A percentile compares a stretch with the other conserved stretches of the same genome.
Evolutionary conservation across 2,113 vertebrate genomes (phyloP).

Genomic region (Manacus vitellinus): DNA sequence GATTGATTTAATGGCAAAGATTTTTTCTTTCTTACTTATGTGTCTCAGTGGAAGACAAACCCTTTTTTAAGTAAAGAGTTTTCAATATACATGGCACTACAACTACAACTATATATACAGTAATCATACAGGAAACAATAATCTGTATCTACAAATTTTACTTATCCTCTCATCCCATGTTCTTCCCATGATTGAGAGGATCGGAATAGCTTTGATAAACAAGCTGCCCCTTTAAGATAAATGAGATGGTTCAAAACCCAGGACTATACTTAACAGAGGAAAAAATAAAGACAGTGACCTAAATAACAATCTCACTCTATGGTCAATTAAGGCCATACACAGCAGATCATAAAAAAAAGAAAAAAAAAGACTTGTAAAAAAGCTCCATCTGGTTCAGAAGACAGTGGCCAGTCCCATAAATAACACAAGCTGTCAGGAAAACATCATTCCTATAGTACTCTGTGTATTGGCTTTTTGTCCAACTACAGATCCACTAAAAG

Average conservation of each 20-base stretch:
- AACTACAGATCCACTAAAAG: not conserved
- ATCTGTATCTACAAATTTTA: not conserved
- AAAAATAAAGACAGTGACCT: not conserved
- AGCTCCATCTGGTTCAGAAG: slow-evolving; percentile 56
- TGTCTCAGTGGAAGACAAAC: not conserved
- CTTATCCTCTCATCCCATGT: not conserved
- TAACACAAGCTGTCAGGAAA: slow-evolving; percentile 64
- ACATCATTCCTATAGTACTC: slow-evolving; percentile 45
- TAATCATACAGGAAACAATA: not conserved
- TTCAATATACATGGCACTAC: not conserved
- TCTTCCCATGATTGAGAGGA: not conserved
- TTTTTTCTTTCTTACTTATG: not conserved
- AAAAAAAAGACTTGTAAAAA: not conserved
- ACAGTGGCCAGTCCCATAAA: slow-evolving; percentile 54
- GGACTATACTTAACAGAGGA: not conserved
- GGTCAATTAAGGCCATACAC: slow-evolving; percentile 4
- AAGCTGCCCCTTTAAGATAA: not conserved
- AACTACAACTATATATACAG: not conserved
- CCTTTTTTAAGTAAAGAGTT: not conserved
- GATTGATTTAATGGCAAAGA: not conserved
- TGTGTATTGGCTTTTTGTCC: slow-evolving; percentile 17
- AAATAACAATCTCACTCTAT: not conserved
- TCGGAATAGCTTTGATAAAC: not conserved
- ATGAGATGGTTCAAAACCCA: not conserved
- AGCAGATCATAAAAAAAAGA: not conserved